Base-by-base conservation (phyloP, 1,140 invertebrate genomes). In the Philopotamus ludificatus region DNA sequence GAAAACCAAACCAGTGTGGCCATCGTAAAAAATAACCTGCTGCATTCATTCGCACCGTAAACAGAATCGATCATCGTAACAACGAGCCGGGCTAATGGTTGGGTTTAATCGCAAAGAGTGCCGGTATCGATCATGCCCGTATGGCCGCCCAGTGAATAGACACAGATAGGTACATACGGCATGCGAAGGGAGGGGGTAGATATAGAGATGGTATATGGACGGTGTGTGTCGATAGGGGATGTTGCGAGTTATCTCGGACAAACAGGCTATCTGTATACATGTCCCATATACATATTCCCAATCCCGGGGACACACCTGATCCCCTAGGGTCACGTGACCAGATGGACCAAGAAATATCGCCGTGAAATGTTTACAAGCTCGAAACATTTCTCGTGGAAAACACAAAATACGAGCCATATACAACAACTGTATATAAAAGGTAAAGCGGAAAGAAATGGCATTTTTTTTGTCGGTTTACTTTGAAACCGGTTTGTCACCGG, bases 221-320 rank as follows among this genome's bases (percentile, higher is more conserved):
- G 47, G 16, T 18, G 9, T 9, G 21, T 18, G 47, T 15, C n/a
- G 47, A 49, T 49, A 49, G 15, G 47, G 47, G 15, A 21, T 49
- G 15, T 21, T 18, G 47, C 15, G 2, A 21, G 47, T 49, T 49
- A 49, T 49, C 47, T 49, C 47, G 15, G 1, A 49, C 47, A 49
- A 49, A 49, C 47, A 49, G 47, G 47, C 47, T 10, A 21, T 49
- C 15, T 49, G 18, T 47, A 47, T 47, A 47, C 44, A 18, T 20
- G 28, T 34, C 28, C 28, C 12, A 34, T 34, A 34, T 34, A 34
- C 28, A 34, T 34, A 34, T 34, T 34, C 12, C 28, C 28, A 7
- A 34, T 34, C 28, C 12, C 28, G 4, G 12, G n/a, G n/a, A 4
- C 28, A 12, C 28, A 34, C 28, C 28, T 34, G 28, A 34, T 7